Evolutionary conservation across 2,113 vertebrate species (phyloP), one percentile per base, ranked within the genome.

Genomic region (Centrocercus urophasianus): DNA sequence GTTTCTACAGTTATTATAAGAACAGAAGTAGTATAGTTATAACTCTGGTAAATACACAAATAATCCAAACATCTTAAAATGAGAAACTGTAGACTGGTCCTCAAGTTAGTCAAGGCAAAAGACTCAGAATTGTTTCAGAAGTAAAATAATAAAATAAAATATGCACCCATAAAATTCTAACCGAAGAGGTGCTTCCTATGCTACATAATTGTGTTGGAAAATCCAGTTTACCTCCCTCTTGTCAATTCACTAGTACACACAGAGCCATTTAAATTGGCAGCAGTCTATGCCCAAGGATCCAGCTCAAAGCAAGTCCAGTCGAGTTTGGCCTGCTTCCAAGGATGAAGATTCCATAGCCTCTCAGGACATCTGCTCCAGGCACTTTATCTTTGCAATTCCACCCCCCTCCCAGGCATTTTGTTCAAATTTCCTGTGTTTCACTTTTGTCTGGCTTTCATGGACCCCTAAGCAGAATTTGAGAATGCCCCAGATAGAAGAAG

Each of bases 51-150:
- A 85, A 76, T 67, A 67, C 7, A 78, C 9, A 90, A 83, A 59
- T 61, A 80, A 63, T 34, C 24, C 83, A 86, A 90, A 60, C 57
- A 76, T n/a, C 34, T 82, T 60, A 78, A 78, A 83, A 85, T 47
- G 15, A 69, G 50, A 76, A 91, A 86, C 21, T 67, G 42, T 0
- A 47, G 66, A 52, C 60, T 69, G 0, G 0, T n/a, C 32, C 20
- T 47, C 17, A 52, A 59, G 15, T 25, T 60, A 78, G 19, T 50
- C 64, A 69, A 69, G 32, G 32, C 34, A 48, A 77, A 90, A 56
- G 25, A 84, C 9, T 2, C 32, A 45, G 12, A 80, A 66, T 17
- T 6, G 3, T 47, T 93, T 89, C 57, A 81, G 12, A 2, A 74
- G 32, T 48, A n/a, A 66, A 45, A 45, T 21, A 32, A 22, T 32